Conservation (phyloP, 2,888 invertebrate species). For the Kuschelorhynchus macadamiae region DNA sequence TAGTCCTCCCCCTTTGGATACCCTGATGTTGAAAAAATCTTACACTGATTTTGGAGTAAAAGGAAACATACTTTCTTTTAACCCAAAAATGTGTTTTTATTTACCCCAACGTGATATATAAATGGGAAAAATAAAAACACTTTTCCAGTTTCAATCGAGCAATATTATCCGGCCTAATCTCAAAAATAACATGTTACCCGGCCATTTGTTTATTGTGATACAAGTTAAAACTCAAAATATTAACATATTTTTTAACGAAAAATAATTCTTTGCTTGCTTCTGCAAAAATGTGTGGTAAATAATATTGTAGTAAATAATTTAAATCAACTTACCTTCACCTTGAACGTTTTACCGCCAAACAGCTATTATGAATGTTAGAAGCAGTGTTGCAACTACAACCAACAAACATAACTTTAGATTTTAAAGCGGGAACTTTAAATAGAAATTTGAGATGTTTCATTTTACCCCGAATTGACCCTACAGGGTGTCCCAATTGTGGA, state of each 20-base stretch:
- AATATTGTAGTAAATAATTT: slow-evolving; percentile 2
- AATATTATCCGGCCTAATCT: too few relatives aligned
- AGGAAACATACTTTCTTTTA: not conserved
- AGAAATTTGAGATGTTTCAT: not conserved
- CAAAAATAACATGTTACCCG: too few relatives aligned
- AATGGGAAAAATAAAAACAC: slow-evolving; percentile 3
- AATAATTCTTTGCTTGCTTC: not conserved
- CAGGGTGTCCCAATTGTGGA: too few relatives aligned
- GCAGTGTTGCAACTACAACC: not conserved
- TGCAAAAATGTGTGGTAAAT: not conserved
- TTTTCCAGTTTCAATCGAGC: not conserved
- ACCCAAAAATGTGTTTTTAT: not conserved
- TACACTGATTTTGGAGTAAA: too few relatives aligned
- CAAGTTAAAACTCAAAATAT: too few relatives aligned
- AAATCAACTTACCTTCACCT: not conserved
- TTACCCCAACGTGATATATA: not conserved
- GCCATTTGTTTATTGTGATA: too few relatives aligned
- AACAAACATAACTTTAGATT: not conserved
- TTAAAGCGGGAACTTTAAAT: not conserved
- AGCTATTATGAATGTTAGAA: not conserved
- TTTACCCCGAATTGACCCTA: not conserved
- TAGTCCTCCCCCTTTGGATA: too few relatives aligned
- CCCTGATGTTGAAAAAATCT: too few relatives aligned
- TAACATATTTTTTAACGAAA: not conserved
- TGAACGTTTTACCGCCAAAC: not conserved